A percentile compares a stretch with the other conserved stretches of the same genome.
These are phyloP conservation scores for Spodoptera litura DNA, from an alignment of 1,140 invertebrate genomes.

Conservation along the genomic window DNA sequence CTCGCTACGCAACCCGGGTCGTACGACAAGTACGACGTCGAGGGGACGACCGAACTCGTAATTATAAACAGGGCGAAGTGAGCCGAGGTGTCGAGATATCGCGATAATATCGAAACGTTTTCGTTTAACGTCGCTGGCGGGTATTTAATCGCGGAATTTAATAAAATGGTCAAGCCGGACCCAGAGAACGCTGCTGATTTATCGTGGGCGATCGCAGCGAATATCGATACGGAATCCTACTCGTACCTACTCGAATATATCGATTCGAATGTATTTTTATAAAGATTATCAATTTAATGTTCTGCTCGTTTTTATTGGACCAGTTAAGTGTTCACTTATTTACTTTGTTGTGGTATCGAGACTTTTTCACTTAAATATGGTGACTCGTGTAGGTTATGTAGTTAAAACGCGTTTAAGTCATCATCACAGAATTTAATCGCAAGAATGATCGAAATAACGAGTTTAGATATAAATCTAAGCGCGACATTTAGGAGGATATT, in stretches of 20 bases:
- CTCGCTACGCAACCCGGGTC: conserved; percentile 19
- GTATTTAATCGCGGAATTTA: conserved; percentile 76
- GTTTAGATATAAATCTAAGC: conserved; percentile 29
- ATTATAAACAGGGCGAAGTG: conserved; percentile 62
- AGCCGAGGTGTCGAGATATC: conserved; percentile 70
- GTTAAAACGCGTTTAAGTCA: conserved; percentile 4
- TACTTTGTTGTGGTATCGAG: conserved; percentile 2
- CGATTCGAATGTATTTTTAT: conserved; percentile 42
- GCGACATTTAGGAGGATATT: conserved; percentile 5
- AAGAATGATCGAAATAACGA: conserved; percentile 36
- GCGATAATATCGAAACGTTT: conserved; percentile 73
- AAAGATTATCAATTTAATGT: conserved; percentile 35
- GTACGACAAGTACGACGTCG: conserved; percentile 9
- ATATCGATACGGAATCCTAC: conserved; percentile 50
- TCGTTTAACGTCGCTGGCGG: conserved; percentile 61
- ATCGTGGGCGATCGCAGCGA: conserved; percentile 54
- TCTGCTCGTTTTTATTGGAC: conserved; percentile 1
- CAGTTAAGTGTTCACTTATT: background rate
- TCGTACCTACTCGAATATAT: conserved; percentile 36
- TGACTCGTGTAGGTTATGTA: background rate
- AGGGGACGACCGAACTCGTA: conserved; percentile 56
- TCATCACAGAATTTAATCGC: conserved; percentile 32
- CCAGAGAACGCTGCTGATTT: conserved; percentile 66
- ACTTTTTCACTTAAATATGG: background rate
- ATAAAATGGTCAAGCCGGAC: conserved; percentile 69